Base-by-base conservation (phyloP, 2,797 vertebrate species). In the Sternotherus odoratus region DNA sequence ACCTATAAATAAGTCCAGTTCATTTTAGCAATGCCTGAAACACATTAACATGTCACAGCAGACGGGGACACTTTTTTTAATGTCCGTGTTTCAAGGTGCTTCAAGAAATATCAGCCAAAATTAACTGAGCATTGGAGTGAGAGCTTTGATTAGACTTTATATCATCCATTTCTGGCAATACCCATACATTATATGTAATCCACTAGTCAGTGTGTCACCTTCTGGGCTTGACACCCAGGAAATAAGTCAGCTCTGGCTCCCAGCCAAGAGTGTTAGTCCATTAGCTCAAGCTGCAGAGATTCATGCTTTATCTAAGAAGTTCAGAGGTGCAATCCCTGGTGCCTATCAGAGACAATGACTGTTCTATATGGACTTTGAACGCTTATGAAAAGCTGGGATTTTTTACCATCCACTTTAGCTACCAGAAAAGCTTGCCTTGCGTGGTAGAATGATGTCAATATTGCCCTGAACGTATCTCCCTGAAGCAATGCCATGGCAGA, bases 81-180 rank as follows among this genome's bases (percentile, higher is more conserved):
- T 57, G 48, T 43, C 8, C 83, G n/a, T 8, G 13, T n/a, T 53
- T 92, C 84, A 82, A 72, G 69, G 2, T 2, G 69, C 91, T 78
- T 43, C 6, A 80, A 82, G 48, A 88, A 63, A 60, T 8, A 12
- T 57, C 46, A 86, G 36, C 53, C 49, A 91, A 87, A 92, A 78
- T n/a, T 6, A 85, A 82, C 2, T 83, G 54, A 86, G 43, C 49
- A 11, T 72, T 93, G 85, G 54, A 66, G 10, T 11, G 36, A 6
- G 10, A 86, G 53, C 57, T 75, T 83, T 57, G 88, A 72, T 72
- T 81, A 69, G 90, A 60, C 83, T 26, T 28, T 83, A 28, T 86
- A 89, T 72, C 6, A 63, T 33, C 36, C 12, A 24, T 51, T 84
- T 77, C 50, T 48, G 79, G 5, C 43, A 43, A 19, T 81, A 28